phyloP scores from a whole-genome alignment of 1,140 invertebrate genomes.

The Zaprionus lachaisei region DNA sequence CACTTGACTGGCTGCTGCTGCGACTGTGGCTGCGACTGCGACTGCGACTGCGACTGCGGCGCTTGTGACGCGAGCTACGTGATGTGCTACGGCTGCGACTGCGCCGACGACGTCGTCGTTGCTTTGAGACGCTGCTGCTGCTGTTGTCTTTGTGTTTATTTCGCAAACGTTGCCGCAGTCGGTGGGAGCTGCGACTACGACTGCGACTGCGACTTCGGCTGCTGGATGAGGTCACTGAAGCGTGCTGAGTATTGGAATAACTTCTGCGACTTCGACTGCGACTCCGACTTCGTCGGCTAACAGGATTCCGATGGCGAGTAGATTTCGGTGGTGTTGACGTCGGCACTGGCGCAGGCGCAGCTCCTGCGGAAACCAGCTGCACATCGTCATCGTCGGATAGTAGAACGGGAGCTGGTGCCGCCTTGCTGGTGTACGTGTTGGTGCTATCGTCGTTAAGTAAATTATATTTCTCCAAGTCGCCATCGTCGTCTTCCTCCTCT shows the following conservation, averaged over 20 bases:
- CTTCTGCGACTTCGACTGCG: constrained; percentile 36
- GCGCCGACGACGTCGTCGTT: constrained; percentile 9
- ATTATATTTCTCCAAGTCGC: constrained; percentile 72
- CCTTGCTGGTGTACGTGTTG: constrained; percentile 66
- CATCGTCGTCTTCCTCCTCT: constrained; percentile 59
- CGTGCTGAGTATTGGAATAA: constrained; percentile 14
- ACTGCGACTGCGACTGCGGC: constrained; percentile 1
- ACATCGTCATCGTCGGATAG: constrained; percentile 80
- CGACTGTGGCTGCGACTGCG: constrained; percentile 43
- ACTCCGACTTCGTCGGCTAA: constrained; percentile 40
- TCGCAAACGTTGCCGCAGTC: constrained; percentile 18
- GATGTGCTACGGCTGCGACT: constrained; percentile 35
- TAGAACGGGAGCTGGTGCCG: constrained; percentile 42
- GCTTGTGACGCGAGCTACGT: constrained; percentile 19
- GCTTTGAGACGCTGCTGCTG: constrained; percentile 12
- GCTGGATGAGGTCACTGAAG: constrained; percentile 30
- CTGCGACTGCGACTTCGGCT: constrained; percentile 36
- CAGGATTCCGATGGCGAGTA: constrained; percentile 33
- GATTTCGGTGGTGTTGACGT: background rate
- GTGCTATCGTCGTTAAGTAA: constrained; percentile 74
- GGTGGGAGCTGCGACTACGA: constrained; percentile 38
- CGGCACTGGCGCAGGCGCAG: background rate
- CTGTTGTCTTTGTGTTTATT: constrained; percentile 37
- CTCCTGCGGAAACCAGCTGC: constrained; percentile 56
- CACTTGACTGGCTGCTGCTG: constrained; percentile 29